These are phyloP conservation scores for Phylloscopus collybita DNA, from an alignment of 2,797 vertebrate species.

Conservation along the genomic window DNA sequence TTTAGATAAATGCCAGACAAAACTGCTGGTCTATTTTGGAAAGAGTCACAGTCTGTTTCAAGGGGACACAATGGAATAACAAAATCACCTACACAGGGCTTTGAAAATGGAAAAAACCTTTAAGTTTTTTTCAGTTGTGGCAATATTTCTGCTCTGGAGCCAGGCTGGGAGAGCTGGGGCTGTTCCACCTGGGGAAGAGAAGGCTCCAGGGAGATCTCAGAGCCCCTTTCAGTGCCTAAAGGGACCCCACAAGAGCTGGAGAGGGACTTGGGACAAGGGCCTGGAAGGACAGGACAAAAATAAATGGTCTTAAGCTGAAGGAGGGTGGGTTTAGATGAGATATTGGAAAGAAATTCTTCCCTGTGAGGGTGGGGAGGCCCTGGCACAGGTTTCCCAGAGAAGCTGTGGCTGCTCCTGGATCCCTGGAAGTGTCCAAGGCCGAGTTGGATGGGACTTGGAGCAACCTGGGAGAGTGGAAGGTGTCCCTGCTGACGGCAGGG, in stretches of 20 bases:
- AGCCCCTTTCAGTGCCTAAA: not conserved
- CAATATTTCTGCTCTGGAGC: not conserved
- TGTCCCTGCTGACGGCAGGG: too few species aligned
- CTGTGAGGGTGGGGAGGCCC: accelerated
- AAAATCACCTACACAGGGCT: not conserved
- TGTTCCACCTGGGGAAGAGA: not conserved
- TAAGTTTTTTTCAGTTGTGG: not conserved
- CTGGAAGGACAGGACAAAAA: not conserved
- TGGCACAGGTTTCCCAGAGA: not conserved
- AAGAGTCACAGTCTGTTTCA: not conserved
- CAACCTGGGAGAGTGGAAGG: accelerated
- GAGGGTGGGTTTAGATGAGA: not conserved
- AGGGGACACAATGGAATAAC: accelerated
- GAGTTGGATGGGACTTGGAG: accelerated
- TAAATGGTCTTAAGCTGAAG: not conserved
- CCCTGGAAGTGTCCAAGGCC: not conserved
- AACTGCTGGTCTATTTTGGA: not conserved
- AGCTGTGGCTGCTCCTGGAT: not conserved
- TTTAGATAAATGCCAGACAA: not conserved
- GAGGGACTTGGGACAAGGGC: accelerated
- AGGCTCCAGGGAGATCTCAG: accelerated
- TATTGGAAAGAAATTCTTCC: not conserved
- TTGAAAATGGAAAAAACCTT: not conserved
- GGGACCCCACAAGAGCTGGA: not conserved
- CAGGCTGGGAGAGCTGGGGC: not conserved